Evolutionary conservation across 2,888 invertebrate genomes (phyloP).

Genomic region (Neoaliturus tenellus): DNA sequence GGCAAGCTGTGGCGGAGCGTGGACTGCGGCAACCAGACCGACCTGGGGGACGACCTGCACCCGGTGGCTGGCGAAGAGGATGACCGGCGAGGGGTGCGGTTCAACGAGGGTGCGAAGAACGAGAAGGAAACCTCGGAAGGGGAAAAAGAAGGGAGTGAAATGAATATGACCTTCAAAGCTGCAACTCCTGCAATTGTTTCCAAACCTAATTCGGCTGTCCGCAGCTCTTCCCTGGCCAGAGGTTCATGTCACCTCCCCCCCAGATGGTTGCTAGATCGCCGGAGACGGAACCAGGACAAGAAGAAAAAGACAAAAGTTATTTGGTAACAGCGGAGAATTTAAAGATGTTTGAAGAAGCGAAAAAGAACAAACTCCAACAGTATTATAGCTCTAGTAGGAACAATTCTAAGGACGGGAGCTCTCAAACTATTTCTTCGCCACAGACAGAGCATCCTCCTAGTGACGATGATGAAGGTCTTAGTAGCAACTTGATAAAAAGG

Average conservation of each 20-base stretch:
- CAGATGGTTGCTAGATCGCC: constrained; percentile 69
- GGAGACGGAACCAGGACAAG: constrained; percentile 64
- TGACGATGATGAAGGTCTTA: constrained; percentile 67
- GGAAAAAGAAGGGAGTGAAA: constrained; percentile 70
- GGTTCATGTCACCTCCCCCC: constrained; percentile 79
- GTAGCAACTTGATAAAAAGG: constrained; percentile 75
- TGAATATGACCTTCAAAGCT: constrained; percentile 77
- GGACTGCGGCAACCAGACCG: constrained; percentile 65
- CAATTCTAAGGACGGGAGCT: constrained; percentile 60
- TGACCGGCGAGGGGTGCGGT: constrained; percentile 65
- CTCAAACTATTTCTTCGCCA: constrained; percentile 58
- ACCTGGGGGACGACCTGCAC: constrained; percentile 52
- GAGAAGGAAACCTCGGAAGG: constrained; percentile 57
- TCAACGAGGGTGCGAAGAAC: constrained; percentile 62
- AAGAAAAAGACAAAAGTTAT: constrained; percentile 70
- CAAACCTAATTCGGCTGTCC: constrained; percentile 87
- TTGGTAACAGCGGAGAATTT: constrained; percentile 86
- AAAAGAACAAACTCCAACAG: constrained; percentile 72
- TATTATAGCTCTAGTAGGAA: constrained; percentile 40
- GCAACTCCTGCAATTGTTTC: constrained; percentile 76
- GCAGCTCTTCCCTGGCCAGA: constrained; percentile 87
- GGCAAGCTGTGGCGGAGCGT: constrained; percentile 84
- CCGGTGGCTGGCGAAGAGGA: constrained; percentile 59
- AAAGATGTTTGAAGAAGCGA: constrained; percentile 81
- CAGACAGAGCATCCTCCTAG: constrained; percentile 51